phyloP scores from a whole-genome alignment of 2,888 invertebrate genomes.

The Sericinus montela region DNA sequence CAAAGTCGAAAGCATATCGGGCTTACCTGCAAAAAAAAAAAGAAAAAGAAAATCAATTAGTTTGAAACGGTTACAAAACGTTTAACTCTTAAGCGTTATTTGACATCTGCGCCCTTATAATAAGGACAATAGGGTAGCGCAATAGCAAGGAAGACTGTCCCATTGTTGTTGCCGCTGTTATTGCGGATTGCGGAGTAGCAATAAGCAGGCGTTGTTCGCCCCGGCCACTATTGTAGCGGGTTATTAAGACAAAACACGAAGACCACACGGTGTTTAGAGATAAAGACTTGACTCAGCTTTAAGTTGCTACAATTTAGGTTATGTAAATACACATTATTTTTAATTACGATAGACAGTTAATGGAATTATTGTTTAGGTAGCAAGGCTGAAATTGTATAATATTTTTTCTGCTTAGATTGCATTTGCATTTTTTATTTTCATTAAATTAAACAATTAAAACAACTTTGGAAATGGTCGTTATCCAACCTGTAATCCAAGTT shows the following conservation, averaged over 20 bases:
- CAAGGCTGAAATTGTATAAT: no score
- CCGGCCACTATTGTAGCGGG: conserved; percentile 65
- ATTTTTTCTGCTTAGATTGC: no score
- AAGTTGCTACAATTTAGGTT: conserved; percentile 26
- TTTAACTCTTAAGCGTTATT: conserved; percentile 42
- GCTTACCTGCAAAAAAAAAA: neutral
- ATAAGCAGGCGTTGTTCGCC: conserved; percentile 68
- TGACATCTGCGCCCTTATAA: conserved; percentile 51
- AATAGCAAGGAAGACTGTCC: conserved; percentile 47
- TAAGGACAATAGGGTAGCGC: conserved; percentile 57
- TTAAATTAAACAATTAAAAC: no score
- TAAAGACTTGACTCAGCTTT: conserved; percentile 27
- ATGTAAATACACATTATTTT: no score
- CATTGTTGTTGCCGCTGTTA: conserved; percentile 72
- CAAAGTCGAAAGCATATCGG: neutral
- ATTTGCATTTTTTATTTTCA: no score
- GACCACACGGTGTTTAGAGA: conserved; percentile 37
- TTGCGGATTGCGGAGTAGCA: conserved; percentile 66
- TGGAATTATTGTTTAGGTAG: no score
- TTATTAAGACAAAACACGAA: conserved; percentile 64
- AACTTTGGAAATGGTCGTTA: no score
- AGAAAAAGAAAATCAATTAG: neutral
- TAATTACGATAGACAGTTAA: no score
- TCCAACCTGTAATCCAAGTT: no score
- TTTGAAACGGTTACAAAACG: conserved; percentile 35